phyloP scores from a whole-genome alignment of 2,113 vertebrate genomes.

The Heloderma charlesbogerti region DNA sequence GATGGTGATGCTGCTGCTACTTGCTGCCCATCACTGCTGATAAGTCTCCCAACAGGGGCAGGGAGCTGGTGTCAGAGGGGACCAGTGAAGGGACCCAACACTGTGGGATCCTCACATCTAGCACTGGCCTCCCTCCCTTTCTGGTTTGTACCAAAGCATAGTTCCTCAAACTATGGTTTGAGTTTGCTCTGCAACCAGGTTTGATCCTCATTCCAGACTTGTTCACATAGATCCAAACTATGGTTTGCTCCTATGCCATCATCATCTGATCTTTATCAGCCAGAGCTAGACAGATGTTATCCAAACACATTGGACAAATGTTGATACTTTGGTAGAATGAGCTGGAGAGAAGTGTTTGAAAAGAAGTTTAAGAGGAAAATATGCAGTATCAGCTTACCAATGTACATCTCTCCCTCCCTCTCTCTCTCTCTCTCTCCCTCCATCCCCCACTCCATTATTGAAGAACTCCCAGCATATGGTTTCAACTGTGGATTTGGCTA shows the following conservation, averaged over 20 bases:
- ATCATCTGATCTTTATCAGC: not conserved
- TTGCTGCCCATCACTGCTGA: not conserved
- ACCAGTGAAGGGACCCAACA: not conserved
- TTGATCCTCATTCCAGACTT: not conserved
- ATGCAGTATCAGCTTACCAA: too few species aligned
- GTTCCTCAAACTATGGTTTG: not conserved
- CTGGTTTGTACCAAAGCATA: not conserved
- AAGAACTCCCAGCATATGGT: constrained; percentile 82
- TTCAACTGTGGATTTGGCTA: constrained; percentile 95
- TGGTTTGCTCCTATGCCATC: not conserved
- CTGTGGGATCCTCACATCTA: not conserved
- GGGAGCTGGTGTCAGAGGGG: not conserved
- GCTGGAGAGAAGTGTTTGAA: not conserved
- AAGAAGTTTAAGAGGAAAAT: not conserved
- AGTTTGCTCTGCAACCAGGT: not conserved
- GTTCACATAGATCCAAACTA: not conserved
- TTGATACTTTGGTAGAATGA: not conserved
- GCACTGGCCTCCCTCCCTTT: not conserved
- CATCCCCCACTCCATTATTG: constrained; percentile 29
- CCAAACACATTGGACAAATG: not conserved
- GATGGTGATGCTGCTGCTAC: not conserved
- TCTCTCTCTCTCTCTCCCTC: constrained; percentile 4
- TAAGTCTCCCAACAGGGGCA: too few species aligned
- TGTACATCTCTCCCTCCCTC: constrained; percentile 38
- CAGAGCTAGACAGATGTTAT: not conserved